phyloP scores from a whole-genome alignment of 2,113 vertebrate genomes.

The Paedocypris sp. region DNA sequence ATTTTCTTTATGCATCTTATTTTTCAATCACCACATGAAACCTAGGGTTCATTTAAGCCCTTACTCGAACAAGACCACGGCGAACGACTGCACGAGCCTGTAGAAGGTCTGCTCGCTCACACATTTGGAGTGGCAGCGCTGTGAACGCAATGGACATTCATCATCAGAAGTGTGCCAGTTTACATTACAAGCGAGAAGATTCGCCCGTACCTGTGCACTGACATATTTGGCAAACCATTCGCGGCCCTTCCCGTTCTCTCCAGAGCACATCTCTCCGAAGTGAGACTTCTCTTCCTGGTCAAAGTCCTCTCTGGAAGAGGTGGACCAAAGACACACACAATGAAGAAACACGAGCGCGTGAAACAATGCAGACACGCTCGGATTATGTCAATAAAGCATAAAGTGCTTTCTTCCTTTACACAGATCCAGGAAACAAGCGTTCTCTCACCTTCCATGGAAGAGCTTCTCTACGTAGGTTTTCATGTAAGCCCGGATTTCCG shows the following conservation, averaged over 20 bases:
- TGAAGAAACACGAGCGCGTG: too few species aligned
- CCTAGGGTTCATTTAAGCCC: slow-evolving; percentile 40
- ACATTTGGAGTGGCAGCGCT: slow-evolving; percentile 95
- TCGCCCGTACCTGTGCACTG: slow-evolving; percentile 75
- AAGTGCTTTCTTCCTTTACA: too few species aligned
- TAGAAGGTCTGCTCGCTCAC: slow-evolving; percentile 93
- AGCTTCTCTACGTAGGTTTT: slow-evolving; percentile 81
- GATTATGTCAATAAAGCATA: too few species aligned
- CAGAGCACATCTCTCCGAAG: slow-evolving; percentile 84
- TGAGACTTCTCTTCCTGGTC: slow-evolving; percentile 88
- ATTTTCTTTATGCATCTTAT: too few species aligned
- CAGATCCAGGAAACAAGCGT: too few species aligned
- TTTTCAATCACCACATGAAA: too few species aligned
- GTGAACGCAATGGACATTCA: slow-evolving; percentile 33
- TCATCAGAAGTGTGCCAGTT: neutral
- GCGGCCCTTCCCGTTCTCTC: slow-evolving; percentile 78
- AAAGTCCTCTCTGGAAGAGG: slow-evolving; percentile 72
- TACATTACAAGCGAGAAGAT: neutral
- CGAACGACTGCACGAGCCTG: slow-evolving; percentile 93
- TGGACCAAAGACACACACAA: too few species aligned
- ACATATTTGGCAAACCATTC: slow-evolving; percentile 92
- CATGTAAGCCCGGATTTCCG: slow-evolving; percentile 74
- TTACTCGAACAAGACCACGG: slow-evolving; percentile 94
- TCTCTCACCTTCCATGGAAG: slow-evolving; percentile 80
- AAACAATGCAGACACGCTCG: too few species aligned